A percentile compares a stretch with the other conserved stretches of the same genome.
Conservation (phyloP, 2,888 invertebrate species). For the Pseudoips prasinana region DNA sequence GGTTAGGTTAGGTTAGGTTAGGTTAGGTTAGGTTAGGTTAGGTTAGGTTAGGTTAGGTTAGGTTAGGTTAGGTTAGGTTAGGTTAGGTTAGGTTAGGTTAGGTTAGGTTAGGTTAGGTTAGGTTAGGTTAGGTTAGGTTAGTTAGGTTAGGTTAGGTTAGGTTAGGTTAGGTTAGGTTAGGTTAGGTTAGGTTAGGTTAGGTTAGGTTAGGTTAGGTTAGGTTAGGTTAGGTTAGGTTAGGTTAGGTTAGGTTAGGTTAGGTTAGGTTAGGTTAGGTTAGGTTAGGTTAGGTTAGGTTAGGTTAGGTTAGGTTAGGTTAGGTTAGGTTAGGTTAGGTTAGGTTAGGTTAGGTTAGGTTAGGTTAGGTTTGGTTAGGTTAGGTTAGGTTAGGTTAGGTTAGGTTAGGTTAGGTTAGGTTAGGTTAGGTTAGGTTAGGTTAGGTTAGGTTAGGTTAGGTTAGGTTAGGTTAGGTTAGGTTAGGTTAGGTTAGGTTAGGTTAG, state of each 20-base stretch:
- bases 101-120: slow-evolving; percentile 9
- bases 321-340: slow-evolving; percentile 12
- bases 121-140: slow-evolving; percentile 9
- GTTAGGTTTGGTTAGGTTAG: slow-evolving; percentile 6
- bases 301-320: slow-evolving; percentile 20
- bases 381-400: slow-evolving; percentile 5
- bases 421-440: slow-evolving; percentile 5
- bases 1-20: slow-evolving; percentile 9
- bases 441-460: slow-evolving; percentile 8
- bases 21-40: slow-evolving; percentile 9
- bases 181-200: slow-evolving; percentile 15
- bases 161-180: slow-evolving; percentile 17
- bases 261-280: slow-evolving; percentile 19
- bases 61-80: slow-evolving; percentile 9
- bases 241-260: slow-evolving; percentile 21
- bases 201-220: slow-evolving; percentile 13
- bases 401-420: slow-evolving; percentile 8
- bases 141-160: slow-evolving; percentile 9
- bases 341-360: slow-evolving; percentile 9
- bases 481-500: slow-evolving; percentile 9
- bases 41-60: slow-evolving; percentile 9
- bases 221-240: slow-evolving; percentile 14
- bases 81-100: slow-evolving; percentile 9
- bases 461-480: slow-evolving; percentile 10
- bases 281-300: slow-evolving; percentile 21